Percentiles rank a stretch among this genome's conserved stretches.
Conservation (phyloP, 2,888 invertebrate species). For the Philereme transversata region DNA sequence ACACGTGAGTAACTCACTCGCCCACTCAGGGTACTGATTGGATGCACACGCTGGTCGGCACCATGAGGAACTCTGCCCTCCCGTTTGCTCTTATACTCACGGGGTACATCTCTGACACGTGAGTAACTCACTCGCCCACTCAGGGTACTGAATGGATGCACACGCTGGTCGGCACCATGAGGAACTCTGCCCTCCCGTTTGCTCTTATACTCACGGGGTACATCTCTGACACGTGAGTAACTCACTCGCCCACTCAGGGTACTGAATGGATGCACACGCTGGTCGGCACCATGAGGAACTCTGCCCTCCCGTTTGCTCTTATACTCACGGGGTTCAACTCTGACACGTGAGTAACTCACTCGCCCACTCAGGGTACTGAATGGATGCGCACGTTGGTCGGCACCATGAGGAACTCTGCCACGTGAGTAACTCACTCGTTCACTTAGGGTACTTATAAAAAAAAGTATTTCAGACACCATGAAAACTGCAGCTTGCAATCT, state of each 20-base stretch:
- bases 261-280: too few relatives aligned
- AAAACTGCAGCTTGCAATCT: too few relatives aligned
- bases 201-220: constrained; percentile 88
- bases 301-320: constrained; percentile 88
- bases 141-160: constrained; percentile 86
- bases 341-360: constrained; percentile 65
- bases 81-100: constrained; percentile 87
- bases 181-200: constrained; percentile 88
- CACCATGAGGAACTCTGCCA: constrained; percentile 88
- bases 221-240: constrained; percentile 82
- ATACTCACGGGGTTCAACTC: constrained; percentile 88
- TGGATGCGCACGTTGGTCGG: constrained; percentile 88
- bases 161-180: constrained; percentile 88
- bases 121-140: too few relatives aligned
- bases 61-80: constrained; percentile 88
- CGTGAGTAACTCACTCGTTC: too few relatives aligned
- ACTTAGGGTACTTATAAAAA: too few relatives aligned
- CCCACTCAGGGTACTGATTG: constrained; percentile 78
- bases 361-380: constrained; percentile 85
- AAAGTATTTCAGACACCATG: too few relatives aligned
- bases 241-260: too few relatives aligned
- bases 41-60: constrained; percentile 89
- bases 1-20: constrained; percentile 54
- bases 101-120: constrained; percentile 87
- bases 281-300: constrained; percentile 88